Base-by-base conservation (phyloP, 2,888 invertebrate genomes). In the Trypoxylon attenuatum region DNA sequence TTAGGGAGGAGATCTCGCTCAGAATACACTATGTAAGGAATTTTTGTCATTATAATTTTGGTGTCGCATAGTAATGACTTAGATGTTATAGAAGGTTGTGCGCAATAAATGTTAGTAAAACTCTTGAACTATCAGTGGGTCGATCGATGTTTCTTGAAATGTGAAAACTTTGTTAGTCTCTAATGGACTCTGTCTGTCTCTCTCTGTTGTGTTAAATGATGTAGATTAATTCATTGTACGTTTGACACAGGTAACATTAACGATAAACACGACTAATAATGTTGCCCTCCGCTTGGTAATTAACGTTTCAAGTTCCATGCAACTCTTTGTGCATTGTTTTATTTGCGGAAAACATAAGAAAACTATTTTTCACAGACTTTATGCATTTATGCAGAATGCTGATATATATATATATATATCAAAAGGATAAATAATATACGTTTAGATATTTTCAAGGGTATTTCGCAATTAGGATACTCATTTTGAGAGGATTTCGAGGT, bases 381-480 rank as follows among this genome's bases (percentile, higher is more conserved):
- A 63, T 25, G 66, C 65, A 66, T n/a, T n/a, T n/a, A n/a, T n/a
- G n/a, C n/a, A n/a, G n/a, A n/a, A 72, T 71, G 64, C 50, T 55
- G 69, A 72, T 71, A 65, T n/a, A n/a, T n/a, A n/a, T n/a, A n/a
- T n/a, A n/a, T n/a, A n/a, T n/a, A n/a, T 63, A 67, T 43, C 51
- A 55, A 64, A 52, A 51, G 58, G 70, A 60, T 22, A 38, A 18
- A 50, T 22, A 50, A 69, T 61, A 66, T 80, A 76, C 77, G 79
- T 76, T 78, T 75, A 76, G 71, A 68, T 79, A 82, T 74, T 69
- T 43, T 51, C 45, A 56, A 47, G 58, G 66, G 50, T 58, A 65
- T 49, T 70, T 68, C 58, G 70, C 55, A 61, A 69, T 70, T 61
- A 47, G 58, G 56, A 66, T 66, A 57, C 57, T 68, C 25, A 41